Evolutionary conservation across 2,113 vertebrate species (phyloP).

Genomic region (Halichoerus grypus): DNA sequence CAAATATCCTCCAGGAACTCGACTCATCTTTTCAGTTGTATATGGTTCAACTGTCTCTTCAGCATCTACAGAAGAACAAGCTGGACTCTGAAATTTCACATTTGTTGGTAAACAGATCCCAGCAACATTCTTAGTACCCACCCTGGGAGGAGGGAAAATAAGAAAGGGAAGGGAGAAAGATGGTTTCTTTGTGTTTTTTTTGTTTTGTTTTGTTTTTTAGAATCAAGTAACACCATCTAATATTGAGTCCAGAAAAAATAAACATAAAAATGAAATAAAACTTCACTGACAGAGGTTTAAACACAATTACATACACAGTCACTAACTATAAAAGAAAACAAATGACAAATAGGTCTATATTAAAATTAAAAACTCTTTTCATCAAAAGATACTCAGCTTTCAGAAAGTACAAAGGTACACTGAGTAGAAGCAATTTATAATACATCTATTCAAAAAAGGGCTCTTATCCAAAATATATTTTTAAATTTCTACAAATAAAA

Average conservation of each 20-base stretch:
- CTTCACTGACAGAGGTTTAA: not conserved
- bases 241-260: constrained; percentile 13
- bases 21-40: constrained; percentile 96
- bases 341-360: not conserved
- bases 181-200: not conserved
- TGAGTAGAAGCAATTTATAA: not conserved
- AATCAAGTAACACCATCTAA: constrained; percentile 49
- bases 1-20: constrained; percentile 92
- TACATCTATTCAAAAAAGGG: not conserved
- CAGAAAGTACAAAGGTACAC: constrained; percentile 12
- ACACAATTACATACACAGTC: not conserved
- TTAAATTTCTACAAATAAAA: constrained; percentile 35
- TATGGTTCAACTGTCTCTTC: constrained; percentile 96
- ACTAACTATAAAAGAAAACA: constrained; percentile 26
- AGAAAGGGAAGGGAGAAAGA: not conserved
- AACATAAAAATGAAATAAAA: constrained; percentile 30
- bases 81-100: constrained; percentile 92
- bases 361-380: constrained; percentile 7
- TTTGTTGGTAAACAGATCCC: constrained; percentile 88
- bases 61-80: constrained; percentile 86
- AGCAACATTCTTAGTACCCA: constrained; percentile 89
- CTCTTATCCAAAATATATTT: constrained; percentile 2
- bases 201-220: not conserved
- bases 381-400: not conserved
- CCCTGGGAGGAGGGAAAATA: constrained; percentile 84